Evolutionary conservation across 35 echinoderm and acorn worm species (phyloP).

Genomic region (Ptychodera flava): DNA sequence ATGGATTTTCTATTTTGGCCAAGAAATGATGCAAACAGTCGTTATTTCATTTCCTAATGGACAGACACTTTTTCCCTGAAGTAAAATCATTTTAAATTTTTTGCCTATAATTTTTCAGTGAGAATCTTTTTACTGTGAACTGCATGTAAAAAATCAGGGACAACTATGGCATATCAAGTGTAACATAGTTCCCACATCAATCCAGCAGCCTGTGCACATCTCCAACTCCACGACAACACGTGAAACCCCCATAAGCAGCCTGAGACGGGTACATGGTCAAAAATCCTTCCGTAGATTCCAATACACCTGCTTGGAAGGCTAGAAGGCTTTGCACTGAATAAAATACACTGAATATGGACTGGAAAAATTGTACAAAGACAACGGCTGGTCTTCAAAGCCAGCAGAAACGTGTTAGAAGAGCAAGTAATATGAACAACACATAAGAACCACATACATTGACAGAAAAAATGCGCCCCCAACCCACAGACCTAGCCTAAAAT

Average conservation of each 20-base stretch:
- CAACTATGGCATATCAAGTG: no score
- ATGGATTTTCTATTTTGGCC: no score
- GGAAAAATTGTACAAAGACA: neutral
- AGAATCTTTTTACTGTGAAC: no score
- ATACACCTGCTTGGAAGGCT: neutral
- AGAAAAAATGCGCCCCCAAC: neutral
- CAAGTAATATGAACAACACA: neutral
- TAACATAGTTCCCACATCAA: neutral
- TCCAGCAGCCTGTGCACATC: neutral
- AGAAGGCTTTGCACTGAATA: constrained; percentile 70
- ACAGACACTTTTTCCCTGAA: no score
- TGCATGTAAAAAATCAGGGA: no score
- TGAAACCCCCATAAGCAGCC: neutral
- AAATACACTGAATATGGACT: constrained; percentile 26
- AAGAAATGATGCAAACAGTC: no score
- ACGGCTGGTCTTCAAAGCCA: neutral
- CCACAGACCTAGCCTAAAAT: neutral
- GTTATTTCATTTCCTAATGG: no score
- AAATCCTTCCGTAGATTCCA: constrained; percentile 69
- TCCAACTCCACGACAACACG: neutral
- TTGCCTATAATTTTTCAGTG: no score
- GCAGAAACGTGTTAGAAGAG: neutral
- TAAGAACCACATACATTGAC: neutral
- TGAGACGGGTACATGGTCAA: constrained; percentile 54
- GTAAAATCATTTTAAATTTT: no score